Percentiles rank a stretch among this genome's conserved stretches.
Conservation (phyloP, 37 sponge, comb jelly and placozoan species). For the Aplysina aerophoba region DNA sequence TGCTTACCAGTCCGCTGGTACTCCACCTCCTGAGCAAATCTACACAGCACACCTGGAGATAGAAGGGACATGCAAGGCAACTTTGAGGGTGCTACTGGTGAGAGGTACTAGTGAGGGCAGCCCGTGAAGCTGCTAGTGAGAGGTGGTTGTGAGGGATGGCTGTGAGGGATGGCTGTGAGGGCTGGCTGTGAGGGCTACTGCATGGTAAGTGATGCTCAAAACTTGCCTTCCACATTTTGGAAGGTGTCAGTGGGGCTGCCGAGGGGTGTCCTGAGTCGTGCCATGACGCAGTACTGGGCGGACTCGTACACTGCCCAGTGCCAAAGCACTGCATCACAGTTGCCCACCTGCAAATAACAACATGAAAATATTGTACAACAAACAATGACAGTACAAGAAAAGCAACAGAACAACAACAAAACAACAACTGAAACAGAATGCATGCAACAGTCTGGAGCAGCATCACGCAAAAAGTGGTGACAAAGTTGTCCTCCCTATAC, state of each 20-base stretch:
- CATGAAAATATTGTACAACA: not conserved
- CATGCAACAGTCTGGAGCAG: not conserved
- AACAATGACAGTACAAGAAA: not conserved
- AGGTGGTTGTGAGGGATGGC: slow-evolving; percentile 17
- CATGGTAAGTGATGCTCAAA: not conserved
- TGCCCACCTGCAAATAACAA: slow-evolving; percentile 49
- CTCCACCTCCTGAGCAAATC: slow-evolving; percentile 84
- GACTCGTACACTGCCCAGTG: slow-evolving; percentile 93
- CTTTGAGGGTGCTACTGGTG: not conserved
- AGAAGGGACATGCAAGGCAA: not conserved
- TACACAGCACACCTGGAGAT: slow-evolving; percentile 68
- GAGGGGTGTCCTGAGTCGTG: slow-evolving; percentile 89
- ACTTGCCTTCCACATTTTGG: slow-evolving; percentile 83
- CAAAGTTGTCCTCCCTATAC: too few species aligned
- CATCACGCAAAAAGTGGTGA: too few species aligned
- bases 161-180: slow-evolving; percentile 20
- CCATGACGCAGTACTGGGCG: slow-evolving; percentile 89
- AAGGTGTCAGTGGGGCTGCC: slow-evolving; percentile 91
- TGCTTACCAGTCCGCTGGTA: slow-evolving; percentile 39
- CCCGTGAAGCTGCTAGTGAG: slow-evolving; percentile 2
- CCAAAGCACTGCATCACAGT: slow-evolving; percentile 94
- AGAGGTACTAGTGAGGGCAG: not conserved
- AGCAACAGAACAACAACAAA: too few species aligned
- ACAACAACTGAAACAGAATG: not conserved
- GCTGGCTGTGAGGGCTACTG: not conserved